Evolutionary conservation across 2,888 invertebrate genomes (phyloP).

Genomic region (Sipunculus nudus): DNA sequence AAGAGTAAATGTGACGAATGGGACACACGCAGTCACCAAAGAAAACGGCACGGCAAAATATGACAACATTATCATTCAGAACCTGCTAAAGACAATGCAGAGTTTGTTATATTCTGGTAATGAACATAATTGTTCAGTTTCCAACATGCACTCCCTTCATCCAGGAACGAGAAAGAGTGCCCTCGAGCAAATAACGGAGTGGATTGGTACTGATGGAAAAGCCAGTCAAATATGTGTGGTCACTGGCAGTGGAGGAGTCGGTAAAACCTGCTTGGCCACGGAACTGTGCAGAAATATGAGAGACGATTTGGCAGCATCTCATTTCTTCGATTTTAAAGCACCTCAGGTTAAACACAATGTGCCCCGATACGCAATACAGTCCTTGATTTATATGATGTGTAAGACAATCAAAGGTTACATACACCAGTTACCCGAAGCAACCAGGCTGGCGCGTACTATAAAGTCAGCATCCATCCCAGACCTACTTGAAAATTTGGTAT

Average conservation of each 20-base stretch:
- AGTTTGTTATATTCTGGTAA: no score
- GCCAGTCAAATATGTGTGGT: constrained; percentile 13
- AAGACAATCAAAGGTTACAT: constrained; percentile 22
- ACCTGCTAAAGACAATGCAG: no score
- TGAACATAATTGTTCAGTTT: no score
- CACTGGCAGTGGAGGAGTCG: constrained; percentile 30
- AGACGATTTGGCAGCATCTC: constrained; percentile 13
- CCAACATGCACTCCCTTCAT: no score
- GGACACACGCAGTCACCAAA: no score
- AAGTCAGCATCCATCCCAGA: constrained; percentile 13
- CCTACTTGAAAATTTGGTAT: constrained; percentile 25
- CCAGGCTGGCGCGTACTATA: constrained; percentile 14
- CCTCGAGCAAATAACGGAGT: no score
- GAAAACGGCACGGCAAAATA: no score
- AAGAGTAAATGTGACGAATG: no score
- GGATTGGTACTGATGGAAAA: no score
- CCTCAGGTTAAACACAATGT: constrained; percentile 27
- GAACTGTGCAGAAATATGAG: constrained; percentile 21
- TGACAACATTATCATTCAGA: no score
- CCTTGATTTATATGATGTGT: constrained; percentile 25
- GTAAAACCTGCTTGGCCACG: constrained; percentile 35
- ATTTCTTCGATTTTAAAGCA: constrained; percentile 34
- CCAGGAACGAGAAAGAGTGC: no score
- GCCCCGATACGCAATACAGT: constrained; percentile 17
- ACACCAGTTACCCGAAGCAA: constrained; percentile 10